Base-by-base conservation (phyloP, 2,888 invertebrate species). In the Nebria salina region DNA sequence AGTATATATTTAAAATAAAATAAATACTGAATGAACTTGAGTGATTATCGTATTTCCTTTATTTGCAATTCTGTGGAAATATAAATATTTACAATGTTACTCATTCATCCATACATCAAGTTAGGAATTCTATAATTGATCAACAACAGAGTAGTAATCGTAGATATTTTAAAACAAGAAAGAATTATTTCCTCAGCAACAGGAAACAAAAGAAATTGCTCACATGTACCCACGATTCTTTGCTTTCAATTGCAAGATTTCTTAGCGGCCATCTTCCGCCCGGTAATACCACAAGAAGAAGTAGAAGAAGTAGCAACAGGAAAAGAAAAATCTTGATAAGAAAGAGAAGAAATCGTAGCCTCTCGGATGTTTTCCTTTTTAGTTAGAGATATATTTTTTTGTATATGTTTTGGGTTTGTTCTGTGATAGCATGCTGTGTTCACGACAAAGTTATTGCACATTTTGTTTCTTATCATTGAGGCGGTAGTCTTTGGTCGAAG, bases 371-470 rank as follows among this genome's bases (percentile, higher is more conserved):
- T 15, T 15, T 11, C 70, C 15, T 25, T 25, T 70, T 34, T 54
- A 54, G 54, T 70, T 26, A 15, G 70, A 70, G 25, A 70, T 20
- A 26, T 20, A 54, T 70, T 26, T 70, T 15, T 70, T 70, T 25
- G 26, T 70, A 2, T 70, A 26, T 34, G 68, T 70, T 20, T 11
- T 70, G 25, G 68, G 11, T 70, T 70, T 70, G 25, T 70, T 70
- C 25, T 70, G n/a, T 70, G 25, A 41, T 81, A 54, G 72, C 81
- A 76, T 42, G 81, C 81, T 81, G 81, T 54, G 54, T 25, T 15
- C 65, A 76, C 81, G 81, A 81, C 81, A 81, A 81, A 81, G 72
- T 81, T 81, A 81, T 81, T 81, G 81, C 81, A 81, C 81, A 81
- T 81, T 81, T 81, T 81, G 73, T 81, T 81, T 76, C 73, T 81